phyloP scores from a whole-genome alignment of 2,113 vertebrate species.

The Zapornia atra region DNA sequence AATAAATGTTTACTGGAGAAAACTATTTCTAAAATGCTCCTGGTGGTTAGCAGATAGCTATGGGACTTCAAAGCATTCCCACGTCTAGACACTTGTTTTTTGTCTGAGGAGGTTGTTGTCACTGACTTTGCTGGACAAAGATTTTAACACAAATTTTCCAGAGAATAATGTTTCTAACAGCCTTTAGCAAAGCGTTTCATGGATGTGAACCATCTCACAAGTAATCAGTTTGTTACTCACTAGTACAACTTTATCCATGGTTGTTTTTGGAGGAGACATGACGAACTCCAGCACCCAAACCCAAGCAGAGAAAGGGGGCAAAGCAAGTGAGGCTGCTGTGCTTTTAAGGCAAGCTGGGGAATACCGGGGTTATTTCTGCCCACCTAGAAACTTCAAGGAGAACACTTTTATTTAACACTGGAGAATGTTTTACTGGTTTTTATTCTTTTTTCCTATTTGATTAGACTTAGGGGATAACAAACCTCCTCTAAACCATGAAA shows the following conservation, averaged over 20 bases:
- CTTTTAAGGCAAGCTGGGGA: not conserved
- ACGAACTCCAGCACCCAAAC: not conserved
- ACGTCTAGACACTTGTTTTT: not conserved
- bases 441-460: not conserved
- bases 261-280: not conserved
- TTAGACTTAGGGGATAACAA: not conserved
- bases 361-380: not conserved
- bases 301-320: not conserved
- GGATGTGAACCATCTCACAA: not conserved
- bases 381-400: not conserved
- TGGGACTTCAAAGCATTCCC: not conserved
- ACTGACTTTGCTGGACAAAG: not conserved
- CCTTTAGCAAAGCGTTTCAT: not conserved
- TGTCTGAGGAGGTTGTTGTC: not conserved
- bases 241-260: not conserved
- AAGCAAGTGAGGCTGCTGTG: not conserved
- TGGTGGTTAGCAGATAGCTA: not conserved
- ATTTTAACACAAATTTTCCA: not conserved
- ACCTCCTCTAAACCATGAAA: not conserved
- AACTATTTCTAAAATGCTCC: not conserved
- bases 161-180: slow-evolving; percentile 2
- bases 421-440: not conserved
- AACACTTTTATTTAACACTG: not conserved
- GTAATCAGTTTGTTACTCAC: not conserved
- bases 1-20: not conserved